phyloP scores from a whole-genome alignment of 2,888 invertebrate genomes.

The Rhingia rostrata region DNA sequence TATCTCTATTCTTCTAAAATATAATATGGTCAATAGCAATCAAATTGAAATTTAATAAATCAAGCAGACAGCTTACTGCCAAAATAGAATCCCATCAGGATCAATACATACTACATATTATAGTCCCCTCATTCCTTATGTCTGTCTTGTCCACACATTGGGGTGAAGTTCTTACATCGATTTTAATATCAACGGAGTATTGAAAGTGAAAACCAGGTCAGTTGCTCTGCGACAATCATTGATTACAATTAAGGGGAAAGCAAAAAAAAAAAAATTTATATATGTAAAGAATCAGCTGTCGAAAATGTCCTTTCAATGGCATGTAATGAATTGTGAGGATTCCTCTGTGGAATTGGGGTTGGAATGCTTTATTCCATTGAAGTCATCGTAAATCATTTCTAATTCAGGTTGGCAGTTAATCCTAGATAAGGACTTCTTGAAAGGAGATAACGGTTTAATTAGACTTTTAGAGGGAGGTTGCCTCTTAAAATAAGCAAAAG shows the following conservation, averaged over 20 bases:
- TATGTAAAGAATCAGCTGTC: neutral
- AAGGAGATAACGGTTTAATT: slow-evolving; percentile 18
- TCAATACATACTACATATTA: neutral
- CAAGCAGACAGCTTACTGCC: neutral
- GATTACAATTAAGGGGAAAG: slow-evolving; percentile 19
- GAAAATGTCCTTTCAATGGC: neutral
- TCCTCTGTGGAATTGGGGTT: neutral
- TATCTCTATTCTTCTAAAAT: no score
- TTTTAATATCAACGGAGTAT: neutral
- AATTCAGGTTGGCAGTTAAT: slow-evolving; percentile 16
- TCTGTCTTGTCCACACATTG: neutral
- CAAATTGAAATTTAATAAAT: neutral
- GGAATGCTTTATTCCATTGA: slow-evolving; percentile 5
- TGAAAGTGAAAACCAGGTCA: slow-evolving; percentile 28
- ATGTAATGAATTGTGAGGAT: slow-evolving; percentile 16
- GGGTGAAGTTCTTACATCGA: neutral
- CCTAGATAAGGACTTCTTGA: slow-evolving; percentile 12
- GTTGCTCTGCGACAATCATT: slow-evolving; percentile 1
- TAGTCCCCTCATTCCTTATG: neutral
- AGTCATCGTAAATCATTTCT: slow-evolving; percentile 24
- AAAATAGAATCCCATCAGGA: neutral
- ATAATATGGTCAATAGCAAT: neutral
- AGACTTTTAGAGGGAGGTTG: neutral
- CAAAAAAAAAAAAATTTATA: neutral
- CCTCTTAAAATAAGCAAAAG: no score